Evolutionary conservation across 2,888 invertebrate species (phyloP), one percentile per base, ranked within the genome.

Genomic region (Tetanocera ferruginea): DNA sequence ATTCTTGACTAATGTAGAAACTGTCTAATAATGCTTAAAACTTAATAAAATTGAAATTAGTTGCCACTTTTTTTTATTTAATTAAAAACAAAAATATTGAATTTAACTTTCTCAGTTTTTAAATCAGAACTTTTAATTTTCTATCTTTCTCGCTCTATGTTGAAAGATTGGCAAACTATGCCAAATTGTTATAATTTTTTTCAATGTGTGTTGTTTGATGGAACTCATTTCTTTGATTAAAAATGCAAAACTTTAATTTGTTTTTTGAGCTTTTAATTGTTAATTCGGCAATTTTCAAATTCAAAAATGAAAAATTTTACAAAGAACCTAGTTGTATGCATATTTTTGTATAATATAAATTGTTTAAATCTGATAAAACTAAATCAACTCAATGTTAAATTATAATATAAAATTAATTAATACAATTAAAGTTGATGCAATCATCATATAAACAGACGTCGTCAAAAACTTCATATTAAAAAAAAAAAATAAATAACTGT

Each of bases 11-110:
- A n/a, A n/a, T n/a, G n/a, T n/a, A n/a, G n/a, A n/a, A n/a, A n/a
- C n/a, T n/a, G n/a, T n/a, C n/a, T 43, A 67, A 23, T 77, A 31
- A 28, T 37, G 43, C 62, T 55, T 51, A 72, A 43, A 74, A 75
- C 66, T 8, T 8, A 67, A 57, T 64, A 76, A 76, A 73, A 60
- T 76, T 76, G 31, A 52, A 76, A 78, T 69, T n/a, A 77, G 76
- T 79, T 77, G 76, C 77, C 79, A 76, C 74, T 78, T 80, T 78
- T 79, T 78, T 79, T 66, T 34, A 74, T 52, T 55, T 19, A 67
- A 67, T 23, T 78, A 76, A 76, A 76, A 78, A 67, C 71, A 62
- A 77, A 80, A 75, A 76, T 70, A 49, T 19, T 55, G 70, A 71
- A 55, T 71, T 71, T 49, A 31, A 31, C 31, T 71, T 8, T 52